A percentile compares a stretch with the other conserved stretches of the same genome.
Conservation (phyloP, 2,888 invertebrate genomes). For the Cinara cedri region DNA sequence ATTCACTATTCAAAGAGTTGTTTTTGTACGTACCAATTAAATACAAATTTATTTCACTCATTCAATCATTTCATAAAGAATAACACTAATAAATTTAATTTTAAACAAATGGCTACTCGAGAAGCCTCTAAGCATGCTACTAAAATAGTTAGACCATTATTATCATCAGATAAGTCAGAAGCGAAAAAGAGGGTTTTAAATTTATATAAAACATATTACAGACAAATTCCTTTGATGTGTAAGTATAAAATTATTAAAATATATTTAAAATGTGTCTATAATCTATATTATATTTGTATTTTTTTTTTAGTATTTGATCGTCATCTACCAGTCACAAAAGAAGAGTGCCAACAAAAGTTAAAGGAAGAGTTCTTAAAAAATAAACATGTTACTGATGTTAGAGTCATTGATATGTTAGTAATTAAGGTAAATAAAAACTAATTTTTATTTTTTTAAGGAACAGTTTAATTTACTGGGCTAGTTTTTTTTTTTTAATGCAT, state of each 20-base stretch:
- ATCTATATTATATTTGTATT: neutral
- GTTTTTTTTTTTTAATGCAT: neutral
- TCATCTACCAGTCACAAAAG: slow-evolving; percentile 40
- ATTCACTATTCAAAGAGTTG: no score
- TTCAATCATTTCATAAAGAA: neutral
- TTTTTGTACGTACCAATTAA: no score
- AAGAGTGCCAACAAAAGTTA: slow-evolving; percentile 52
- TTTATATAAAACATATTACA: slow-evolving; percentile 92
- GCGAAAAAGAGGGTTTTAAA: slow-evolving; percentile 82
- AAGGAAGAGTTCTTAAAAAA: slow-evolving; percentile 77
- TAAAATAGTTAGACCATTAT: slow-evolving; percentile 76
- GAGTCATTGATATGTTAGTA: slow-evolving; percentile 89
- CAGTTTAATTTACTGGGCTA: no score
- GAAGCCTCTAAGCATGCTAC: slow-evolving; percentile 43
- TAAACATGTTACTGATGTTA: slow-evolving; percentile 79
- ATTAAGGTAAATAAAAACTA: slow-evolving; percentile 74
- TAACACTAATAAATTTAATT: neutral
- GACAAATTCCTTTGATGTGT: slow-evolving; percentile 89
- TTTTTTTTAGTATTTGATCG: slow-evolving; percentile 41
- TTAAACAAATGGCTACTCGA: slow-evolving; percentile 29
- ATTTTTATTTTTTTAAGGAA: no score
- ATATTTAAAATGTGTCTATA: neutral
- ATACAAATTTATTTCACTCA: neutral
- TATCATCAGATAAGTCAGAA: slow-evolving; percentile 78
- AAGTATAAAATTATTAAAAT: slow-evolving; percentile 63